These are phyloP conservation scores for Leucosticte australis DNA, from an alignment of 2,113 vertebrate species.

Conservation along the genomic window DNA sequence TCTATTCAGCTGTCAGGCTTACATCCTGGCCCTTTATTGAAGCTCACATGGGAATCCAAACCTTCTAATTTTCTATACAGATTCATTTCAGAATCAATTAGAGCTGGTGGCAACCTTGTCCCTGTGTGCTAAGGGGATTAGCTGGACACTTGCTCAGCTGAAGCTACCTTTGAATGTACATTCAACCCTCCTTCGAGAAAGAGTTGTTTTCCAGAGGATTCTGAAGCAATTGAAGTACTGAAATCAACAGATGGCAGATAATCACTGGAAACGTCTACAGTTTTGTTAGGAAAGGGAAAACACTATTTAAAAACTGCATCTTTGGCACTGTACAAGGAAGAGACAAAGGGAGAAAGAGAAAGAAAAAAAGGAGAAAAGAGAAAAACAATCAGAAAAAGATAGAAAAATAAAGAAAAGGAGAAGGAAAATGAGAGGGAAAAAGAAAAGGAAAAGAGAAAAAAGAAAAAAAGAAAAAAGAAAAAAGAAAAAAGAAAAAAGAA, in stretches of 20 bases:
- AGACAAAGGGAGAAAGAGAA: background rate
- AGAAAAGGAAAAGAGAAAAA: rapidly evolving
- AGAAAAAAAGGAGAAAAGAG: rapidly evolving
- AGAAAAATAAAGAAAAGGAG: rapidly evolving
- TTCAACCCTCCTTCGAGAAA: constrained; percentile 69
- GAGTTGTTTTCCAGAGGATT: constrained; percentile 75
- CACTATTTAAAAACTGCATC: background rate
- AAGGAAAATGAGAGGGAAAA: rapidly evolving
- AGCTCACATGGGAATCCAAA: constrained; percentile 81
- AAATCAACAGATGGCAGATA: constrained; percentile 86
- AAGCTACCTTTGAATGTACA: constrained; percentile 76
- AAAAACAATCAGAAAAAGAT: rapidly evolving
- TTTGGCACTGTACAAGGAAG: background rate
- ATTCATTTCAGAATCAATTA: constrained; percentile 95
- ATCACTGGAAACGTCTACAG: constrained; percentile 63
- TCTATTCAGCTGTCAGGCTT: constrained; percentile 81
- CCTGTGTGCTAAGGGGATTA: constrained; percentile 86
- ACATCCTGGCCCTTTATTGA: constrained; percentile 79
- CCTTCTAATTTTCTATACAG: constrained; percentile 84
- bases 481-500: rapidly evolving
- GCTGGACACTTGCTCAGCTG: constrained; percentile 79
- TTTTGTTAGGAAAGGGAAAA: constrained; percentile 66
- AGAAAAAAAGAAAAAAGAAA: rapidly evolving
- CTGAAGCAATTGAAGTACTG: constrained; percentile 68
- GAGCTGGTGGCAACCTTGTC: constrained; percentile 81